Percentiles rank a stretch among this genome's conserved stretches.
These are phyloP conservation scores for Sylvia borin DNA, from an alignment of 2,797 vertebrate genomes.

Conservation along the genomic window DNA sequence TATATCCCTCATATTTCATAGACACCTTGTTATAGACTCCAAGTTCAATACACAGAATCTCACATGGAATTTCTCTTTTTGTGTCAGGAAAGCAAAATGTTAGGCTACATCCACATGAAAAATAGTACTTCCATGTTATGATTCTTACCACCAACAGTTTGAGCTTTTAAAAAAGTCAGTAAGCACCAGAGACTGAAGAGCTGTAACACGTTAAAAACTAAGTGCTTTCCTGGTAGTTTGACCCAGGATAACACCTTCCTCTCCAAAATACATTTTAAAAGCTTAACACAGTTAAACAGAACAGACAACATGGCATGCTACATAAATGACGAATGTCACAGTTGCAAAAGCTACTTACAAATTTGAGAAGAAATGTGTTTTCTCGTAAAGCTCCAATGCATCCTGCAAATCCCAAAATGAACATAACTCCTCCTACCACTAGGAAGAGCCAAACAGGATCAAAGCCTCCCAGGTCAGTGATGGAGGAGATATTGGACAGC, in stretches of 20 bases:
- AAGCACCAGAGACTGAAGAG: background rate
- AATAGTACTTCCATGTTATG: background rate
- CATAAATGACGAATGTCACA: background rate
- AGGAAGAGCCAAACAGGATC: slow-evolving; percentile 98
- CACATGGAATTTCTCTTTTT: background rate
- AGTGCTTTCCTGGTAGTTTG: background rate
- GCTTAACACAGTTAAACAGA: background rate
- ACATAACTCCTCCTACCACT: slow-evolving; percentile 98
- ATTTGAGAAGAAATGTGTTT: slow-evolving; percentile 97
- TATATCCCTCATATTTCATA: background rate
- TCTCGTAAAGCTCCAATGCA: slow-evolving; percentile 96
- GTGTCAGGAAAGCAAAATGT: background rate
- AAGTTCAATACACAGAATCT: background rate
- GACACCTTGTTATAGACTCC: background rate
- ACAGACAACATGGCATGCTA: background rate
- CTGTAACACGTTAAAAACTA: background rate
- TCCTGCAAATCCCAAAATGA: slow-evolving; percentile 96
- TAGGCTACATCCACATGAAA: background rate
- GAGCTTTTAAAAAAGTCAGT: background rate
- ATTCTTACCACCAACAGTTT: background rate
- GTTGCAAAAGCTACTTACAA: slow-evolving; percentile 83
- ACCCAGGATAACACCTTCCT: background rate
- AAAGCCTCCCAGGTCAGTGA: slow-evolving; percentile 96
- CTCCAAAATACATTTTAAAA: background rate
- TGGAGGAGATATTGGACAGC: slow-evolving; percentile 97